These are phyloP conservation scores for Cylindroiulus punctatus DNA, from an alignment of 2,888 invertebrate genomes.

Conservation along the genomic window DNA sequence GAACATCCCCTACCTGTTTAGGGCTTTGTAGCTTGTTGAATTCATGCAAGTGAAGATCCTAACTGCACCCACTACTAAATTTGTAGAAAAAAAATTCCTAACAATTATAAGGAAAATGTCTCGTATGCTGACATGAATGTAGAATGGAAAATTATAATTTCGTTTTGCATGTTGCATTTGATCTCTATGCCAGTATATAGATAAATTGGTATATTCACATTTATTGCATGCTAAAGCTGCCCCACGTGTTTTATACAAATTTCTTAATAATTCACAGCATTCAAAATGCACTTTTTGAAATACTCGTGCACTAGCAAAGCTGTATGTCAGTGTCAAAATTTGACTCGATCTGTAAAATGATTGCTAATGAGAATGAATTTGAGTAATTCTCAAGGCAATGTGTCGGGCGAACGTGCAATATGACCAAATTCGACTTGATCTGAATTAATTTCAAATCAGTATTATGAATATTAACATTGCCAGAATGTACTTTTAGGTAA, in stretches of 20 bases:
- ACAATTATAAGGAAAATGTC: neutral
- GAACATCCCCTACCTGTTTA: no score
- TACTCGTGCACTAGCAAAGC: neutral
- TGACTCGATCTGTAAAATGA: neutral
- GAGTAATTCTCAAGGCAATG: neutral
- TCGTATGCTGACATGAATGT: neutral
- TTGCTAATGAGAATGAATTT: neutral
- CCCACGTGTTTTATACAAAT: no score
- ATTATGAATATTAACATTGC: neutral
- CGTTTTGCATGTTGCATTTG: no score
- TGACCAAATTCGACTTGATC: neutral
- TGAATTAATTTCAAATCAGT: neutral
- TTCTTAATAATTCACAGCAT: neutral
- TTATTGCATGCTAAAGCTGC: no score
- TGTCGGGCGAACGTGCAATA: slow-evolving; percentile 22
- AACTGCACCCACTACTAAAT: no score
- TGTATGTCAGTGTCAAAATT: slow-evolving; percentile 9
- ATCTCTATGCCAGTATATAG: no score
- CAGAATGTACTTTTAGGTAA: neutral
- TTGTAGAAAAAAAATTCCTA: neutral
- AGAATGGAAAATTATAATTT: neutral
- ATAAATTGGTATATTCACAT: no score
- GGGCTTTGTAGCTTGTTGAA: no score
- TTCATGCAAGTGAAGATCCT: no score
- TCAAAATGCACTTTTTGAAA: neutral